Percentiles rank a stretch among this genome's conserved stretches.
These are phyloP conservation scores for Cebus imitator DNA, from an alignment of 2,113 vertebrate genomes.

Conservation along the genomic window DNA sequence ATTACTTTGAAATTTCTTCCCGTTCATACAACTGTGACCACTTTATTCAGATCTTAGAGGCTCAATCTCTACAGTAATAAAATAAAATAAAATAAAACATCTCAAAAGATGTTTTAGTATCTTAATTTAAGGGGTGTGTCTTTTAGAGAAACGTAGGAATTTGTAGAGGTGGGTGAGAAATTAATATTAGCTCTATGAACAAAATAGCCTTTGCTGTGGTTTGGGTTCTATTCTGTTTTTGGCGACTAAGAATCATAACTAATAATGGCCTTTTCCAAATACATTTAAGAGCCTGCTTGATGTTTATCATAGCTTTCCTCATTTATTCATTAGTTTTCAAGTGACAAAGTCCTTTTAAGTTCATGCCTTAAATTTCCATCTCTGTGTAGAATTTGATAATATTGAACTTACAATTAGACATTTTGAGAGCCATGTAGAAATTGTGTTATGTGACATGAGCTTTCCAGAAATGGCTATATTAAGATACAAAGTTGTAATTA, in stretches of 20 bases:
- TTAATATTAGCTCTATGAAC: neutral
- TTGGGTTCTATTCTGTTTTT: constrained; percentile 28
- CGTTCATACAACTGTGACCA: neutral
- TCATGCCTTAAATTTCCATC: neutral
- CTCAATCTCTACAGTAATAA: neutral
- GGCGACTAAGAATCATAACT: constrained; percentile 48
- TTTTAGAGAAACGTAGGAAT: constrained; percentile 17
- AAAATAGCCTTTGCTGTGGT: constrained; percentile 36
- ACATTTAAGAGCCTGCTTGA: neutral
- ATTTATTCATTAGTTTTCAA: neutral
- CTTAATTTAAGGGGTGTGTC: constrained; percentile 22
- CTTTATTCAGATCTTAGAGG: neutral
- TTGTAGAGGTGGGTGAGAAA: neutral
- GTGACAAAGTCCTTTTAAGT: neutral
- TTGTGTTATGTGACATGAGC: neutral
- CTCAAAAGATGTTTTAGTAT: neutral
- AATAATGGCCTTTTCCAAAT: neutral
- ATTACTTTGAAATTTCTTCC: neutral
- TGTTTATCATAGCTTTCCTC: constrained; percentile 11
- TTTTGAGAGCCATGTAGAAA: constrained; percentile 25
- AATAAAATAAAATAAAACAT: neutral
- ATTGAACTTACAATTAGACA: neutral
- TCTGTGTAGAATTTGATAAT: neutral
- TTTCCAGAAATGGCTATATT: neutral
- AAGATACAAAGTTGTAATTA: constrained; percentile 17